Evolutionary conservation across 1,140 invertebrate genomes (phyloP).

Genomic region (Pseudomyrmex flavicornis): DNA sequence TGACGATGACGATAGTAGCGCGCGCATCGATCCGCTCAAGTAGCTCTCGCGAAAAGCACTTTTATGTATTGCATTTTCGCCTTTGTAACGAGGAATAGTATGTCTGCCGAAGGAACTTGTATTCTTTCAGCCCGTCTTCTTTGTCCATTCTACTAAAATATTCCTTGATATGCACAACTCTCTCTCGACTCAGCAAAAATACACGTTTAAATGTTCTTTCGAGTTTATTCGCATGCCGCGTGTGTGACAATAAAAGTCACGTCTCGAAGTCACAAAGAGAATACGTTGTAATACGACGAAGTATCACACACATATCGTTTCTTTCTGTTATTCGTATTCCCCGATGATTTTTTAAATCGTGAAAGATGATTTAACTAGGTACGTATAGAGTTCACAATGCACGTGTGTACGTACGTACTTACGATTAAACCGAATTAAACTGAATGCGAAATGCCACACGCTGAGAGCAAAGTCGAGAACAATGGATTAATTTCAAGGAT

Average conservation of each 20-base stretch:
- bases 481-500: slow-evolving; percentile 40
- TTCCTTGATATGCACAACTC: not conserved
- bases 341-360: not conserved
- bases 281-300: no score
- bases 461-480: not conserved
- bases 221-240: no score
- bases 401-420: not conserved
- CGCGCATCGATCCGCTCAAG: slow-evolving; percentile 3
- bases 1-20: not conserved
- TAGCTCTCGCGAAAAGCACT: slow-evolving; percentile 23
- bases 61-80: slow-evolving; percentile 45
- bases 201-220: not conserved
- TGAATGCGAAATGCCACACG: no score
- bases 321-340: not conserved
- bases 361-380: not conserved
- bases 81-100: not conserved
- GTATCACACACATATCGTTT: not conserved
- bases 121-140: not conserved
- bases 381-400: not conserved
- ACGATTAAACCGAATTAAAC: not conserved
- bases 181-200: not conserved
- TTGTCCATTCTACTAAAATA: not conserved
- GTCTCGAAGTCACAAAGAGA: no score
- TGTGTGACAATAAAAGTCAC: no score
- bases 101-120: not conserved